Percentiles rank a stretch among this genome's conserved stretches.
These are phyloP conservation scores for Indicator indicator DNA, from an alignment of 2,113 vertebrate genomes.

Conservation along the genomic window DNA sequence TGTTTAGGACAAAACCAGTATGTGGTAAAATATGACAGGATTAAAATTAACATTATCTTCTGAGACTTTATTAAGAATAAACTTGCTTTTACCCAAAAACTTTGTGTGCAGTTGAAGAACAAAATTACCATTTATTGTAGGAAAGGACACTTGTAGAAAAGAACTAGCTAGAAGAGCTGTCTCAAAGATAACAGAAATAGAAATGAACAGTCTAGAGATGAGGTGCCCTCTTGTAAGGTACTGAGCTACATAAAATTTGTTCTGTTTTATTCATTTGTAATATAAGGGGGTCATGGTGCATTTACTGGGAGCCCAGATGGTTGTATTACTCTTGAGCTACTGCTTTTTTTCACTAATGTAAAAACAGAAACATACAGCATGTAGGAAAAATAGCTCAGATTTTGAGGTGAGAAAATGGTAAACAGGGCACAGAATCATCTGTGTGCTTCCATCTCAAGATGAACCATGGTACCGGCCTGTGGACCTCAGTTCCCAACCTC, in stretches of 20 bases:
- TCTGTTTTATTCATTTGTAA: conserved; percentile 1
- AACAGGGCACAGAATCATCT: neutral
- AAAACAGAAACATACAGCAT: neutral
- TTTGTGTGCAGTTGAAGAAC: neutral
- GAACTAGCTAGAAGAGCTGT: neutral
- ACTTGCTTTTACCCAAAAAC: neutral
- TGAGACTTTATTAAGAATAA: neutral
- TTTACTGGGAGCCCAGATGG: neutral
- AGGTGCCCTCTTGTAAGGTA: neutral
- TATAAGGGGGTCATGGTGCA: neutral
- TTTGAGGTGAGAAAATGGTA: neutral
- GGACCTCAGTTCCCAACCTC: neutral
- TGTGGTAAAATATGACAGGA: neutral
- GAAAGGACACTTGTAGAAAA: neutral
- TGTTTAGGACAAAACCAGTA: neutral
- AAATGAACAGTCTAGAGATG: neutral
- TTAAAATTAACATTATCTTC: neutral
- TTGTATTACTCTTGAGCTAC: neutral
- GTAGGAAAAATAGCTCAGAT: neutral
- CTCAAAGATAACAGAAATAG: neutral
- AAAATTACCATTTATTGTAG: neutral
- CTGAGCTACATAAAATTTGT: neutral
- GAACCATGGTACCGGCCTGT: neutral
- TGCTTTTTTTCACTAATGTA: neutral
- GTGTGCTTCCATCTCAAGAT: neutral